Base-by-base conservation (phyloP, 1,140 invertebrate species). In the Helicoverpa armigera region DNA sequence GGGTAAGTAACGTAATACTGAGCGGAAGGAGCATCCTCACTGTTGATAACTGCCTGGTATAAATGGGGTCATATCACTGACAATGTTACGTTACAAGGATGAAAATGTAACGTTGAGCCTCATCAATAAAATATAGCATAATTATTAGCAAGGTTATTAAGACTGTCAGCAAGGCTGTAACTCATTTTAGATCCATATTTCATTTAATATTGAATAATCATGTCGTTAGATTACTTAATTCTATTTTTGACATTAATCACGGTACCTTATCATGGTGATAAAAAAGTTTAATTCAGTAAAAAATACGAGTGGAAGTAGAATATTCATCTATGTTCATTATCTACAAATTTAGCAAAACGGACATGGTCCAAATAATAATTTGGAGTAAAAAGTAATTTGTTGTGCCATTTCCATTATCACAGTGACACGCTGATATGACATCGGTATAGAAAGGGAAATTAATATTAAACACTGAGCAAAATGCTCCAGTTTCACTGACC, bases 51-150 rank as follows among this genome's bases (percentile, higher is more conserved):
- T 79, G 79, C 69, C 69, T 72, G 69, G 87, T 91, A 89, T 85
- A 91, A 90, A 84, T 92, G 85, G 91, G 91, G 91, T 69, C 92
- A 91, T 87, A 88, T 90, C 87, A 88, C 87, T 92, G 88, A 85
- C 90, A 91, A 80, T 88, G 89, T 85, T 88, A 75, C 80, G 87
- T 85, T 88, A 76, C 80, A 81, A 82, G 80, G 85, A 84, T 84
- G 31, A 80, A 51, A 72, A 53, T 72, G 50, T 72, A 72, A 72
- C 69, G 43, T 35, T 65, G 1, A 51, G 23, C 31, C 31, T 54
- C 69, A 29, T 51, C 11, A 18, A 65, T 31, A 5, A 14, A 31
- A 9, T 9, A 43, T 43, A 43, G 5, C 9, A 43, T 43, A 43
- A 9, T 43, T 9, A 43, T 43, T 43, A 43, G 35, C 35, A 43